A percentile compares a stretch with the other conserved stretches of the same genome.
phyloP scores from a whole-genome alignment of 2,113 vertebrate genomes.

The Pao palembangensis region DNA sequence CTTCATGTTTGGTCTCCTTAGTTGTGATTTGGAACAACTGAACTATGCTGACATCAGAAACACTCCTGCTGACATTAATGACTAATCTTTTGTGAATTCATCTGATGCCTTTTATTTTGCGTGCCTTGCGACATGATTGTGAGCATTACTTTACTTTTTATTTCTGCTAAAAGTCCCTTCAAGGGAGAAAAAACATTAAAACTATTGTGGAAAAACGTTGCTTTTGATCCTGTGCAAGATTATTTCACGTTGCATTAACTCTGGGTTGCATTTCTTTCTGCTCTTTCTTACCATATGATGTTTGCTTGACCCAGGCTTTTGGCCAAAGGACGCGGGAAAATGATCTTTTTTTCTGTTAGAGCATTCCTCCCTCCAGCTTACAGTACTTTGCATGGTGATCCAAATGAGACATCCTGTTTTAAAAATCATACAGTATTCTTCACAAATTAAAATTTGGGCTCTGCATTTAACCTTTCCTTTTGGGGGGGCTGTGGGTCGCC shows the following conservation, averaged over 20 bases:
- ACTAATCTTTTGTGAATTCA: slow-evolving; percentile 20
- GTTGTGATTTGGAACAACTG: slow-evolving; percentile 10
- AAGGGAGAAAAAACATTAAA: slow-evolving; percentile 38
- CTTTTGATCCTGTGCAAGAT: slow-evolving; percentile 63
- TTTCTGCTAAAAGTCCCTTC: slow-evolving; percentile 21
- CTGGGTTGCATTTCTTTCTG: slow-evolving; percentile 26
- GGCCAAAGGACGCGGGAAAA: slow-evolving; percentile 40
- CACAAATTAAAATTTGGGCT: too few relatives aligned
- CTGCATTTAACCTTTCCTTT: too few relatives aligned
- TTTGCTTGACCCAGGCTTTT: slow-evolving; percentile 40
- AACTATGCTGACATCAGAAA: background rate
- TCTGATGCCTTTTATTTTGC: slow-evolving; percentile 22
- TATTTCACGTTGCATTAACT: slow-evolving; percentile 58
- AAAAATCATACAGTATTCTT: too few relatives aligned
- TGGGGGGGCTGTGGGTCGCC: too few relatives aligned
- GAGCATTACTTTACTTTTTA: slow-evolving; percentile 13
- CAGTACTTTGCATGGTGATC: slow-evolving; percentile 9
- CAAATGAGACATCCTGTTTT: background rate
- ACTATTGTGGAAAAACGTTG: slow-evolving; percentile 33
- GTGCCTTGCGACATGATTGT: slow-evolving; percentile 1
- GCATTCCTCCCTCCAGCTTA: slow-evolving; percentile 30
- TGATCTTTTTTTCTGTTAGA: slow-evolving; percentile 36
- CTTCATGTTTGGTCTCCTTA: slow-evolving; percentile 2
- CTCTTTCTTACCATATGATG: slow-evolving; percentile 25
- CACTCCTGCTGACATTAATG: background rate